Conservation (phyloP, 1,140 invertebrate species). For the Odontomachus brunneus region DNA sequence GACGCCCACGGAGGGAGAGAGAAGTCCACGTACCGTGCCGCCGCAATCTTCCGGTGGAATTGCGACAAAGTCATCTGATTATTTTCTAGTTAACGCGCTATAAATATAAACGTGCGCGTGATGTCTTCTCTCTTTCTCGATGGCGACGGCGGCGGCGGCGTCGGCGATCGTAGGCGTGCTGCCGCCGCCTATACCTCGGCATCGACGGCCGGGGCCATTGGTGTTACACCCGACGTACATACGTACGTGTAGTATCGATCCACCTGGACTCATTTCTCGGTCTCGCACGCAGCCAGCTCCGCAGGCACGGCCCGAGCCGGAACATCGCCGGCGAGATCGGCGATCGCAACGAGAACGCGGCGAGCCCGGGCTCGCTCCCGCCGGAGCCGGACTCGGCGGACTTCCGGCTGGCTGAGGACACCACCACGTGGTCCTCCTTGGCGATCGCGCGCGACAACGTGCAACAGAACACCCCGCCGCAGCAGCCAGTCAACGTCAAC, state of each 20-base stretch:
- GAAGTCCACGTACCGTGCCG: too few species aligned
- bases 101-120: slow-evolving; percentile 42
- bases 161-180: slow-evolving; percentile 68
- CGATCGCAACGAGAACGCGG: slow-evolving; percentile 75
- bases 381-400: slow-evolving; percentile 64
- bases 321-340: slow-evolving; percentile 73
- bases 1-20: too few species aligned
- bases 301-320: slow-evolving; percentile 68
- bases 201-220: slow-evolving; percentile 42
- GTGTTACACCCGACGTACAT: slow-evolving; percentile 38
- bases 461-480: slow-evolving; percentile 61
- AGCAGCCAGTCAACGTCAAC: slow-evolving; percentile 68
- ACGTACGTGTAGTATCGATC: slow-evolving; percentile 66
- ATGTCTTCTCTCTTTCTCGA: background rate
- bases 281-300: slow-evolving; percentile 77
- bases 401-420: slow-evolving; percentile 81
- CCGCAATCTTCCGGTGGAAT: background rate
- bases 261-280: slow-evolving; percentile 68
- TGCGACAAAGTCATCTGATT: slow-evolving; percentile 27
- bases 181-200: slow-evolving; percentile 53
- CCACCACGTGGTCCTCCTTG: slow-evolving; percentile 81
- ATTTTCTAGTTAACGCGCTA: slow-evolving; percentile 33
- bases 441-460: slow-evolving; percentile 79
- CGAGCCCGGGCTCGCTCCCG: slow-evolving; percentile 16
- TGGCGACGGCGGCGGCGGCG: slow-evolving; percentile 37